These are phyloP conservation scores for Premnoplex brunnescens DNA, from an alignment of 2,797 vertebrate species.

Conservation along the genomic window DNA sequence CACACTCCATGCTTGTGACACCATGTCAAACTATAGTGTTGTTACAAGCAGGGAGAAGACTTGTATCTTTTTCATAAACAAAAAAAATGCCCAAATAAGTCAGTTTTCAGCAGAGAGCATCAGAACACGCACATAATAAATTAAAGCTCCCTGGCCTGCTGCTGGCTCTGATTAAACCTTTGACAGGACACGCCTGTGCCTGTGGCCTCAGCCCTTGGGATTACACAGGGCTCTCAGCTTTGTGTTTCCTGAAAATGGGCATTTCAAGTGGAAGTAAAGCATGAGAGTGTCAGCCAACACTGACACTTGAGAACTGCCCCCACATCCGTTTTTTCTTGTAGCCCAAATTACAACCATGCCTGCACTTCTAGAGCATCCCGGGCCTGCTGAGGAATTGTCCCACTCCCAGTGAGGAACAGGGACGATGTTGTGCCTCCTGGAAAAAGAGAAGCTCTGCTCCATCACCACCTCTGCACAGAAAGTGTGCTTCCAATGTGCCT, in stretches of 20 bases:
- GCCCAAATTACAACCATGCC: background rate
- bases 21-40: background rate
- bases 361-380: fast-evolving
- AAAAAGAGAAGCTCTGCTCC: background rate
- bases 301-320: background rate
- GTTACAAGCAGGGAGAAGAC: background rate
- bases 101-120: background rate
- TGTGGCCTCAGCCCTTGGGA: background rate
- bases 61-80: background rate
- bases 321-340: background rate
- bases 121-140: background rate
- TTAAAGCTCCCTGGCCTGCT: background rate
- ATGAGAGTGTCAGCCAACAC: background rate
- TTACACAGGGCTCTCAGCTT: background rate
- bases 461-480: background rate
- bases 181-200: background rate
- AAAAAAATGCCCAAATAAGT: background rate
- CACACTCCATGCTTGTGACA: background rate
- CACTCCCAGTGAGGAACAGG: fast-evolving
- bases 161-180: background rate
- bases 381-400: background rate
- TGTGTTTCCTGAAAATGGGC: background rate
- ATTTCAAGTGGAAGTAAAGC: background rate
- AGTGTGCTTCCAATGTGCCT: background rate
- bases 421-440: fast-evolving